Evolutionary conservation across 92 coral and sea anemone genomes (phyloP).

Genomic region (Phenganax subtilis): DNA sequence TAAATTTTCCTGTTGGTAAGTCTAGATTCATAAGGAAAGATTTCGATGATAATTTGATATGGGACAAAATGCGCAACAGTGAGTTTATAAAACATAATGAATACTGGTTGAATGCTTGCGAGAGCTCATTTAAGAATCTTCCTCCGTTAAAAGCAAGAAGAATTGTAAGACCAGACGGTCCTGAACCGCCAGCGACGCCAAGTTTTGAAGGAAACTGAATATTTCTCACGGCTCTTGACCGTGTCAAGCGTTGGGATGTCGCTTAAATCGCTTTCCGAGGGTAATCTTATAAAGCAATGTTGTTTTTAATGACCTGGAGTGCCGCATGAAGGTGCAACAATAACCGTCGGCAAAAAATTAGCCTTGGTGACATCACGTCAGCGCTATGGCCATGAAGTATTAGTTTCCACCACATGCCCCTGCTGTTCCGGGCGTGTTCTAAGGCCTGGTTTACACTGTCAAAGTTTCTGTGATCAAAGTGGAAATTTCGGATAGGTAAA

Average conservation of each 20-base stretch:
- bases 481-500: too few relatives aligned
- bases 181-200: slow-evolving; percentile 22
- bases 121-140: slow-evolving; percentile 12
- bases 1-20: neutral
- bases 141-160: slow-evolving; percentile 31
- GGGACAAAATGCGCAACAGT: neutral
- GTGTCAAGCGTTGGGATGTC: neutral
- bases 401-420: too few relatives aligned
- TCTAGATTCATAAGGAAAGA: slow-evolving; percentile 35
- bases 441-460: too few relatives aligned
- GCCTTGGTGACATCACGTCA: too few relatives aligned
- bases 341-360: too few relatives aligned
- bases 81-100: neutral
- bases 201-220: slow-evolving; percentile 2
- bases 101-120: neutral
- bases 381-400: too few relatives aligned
- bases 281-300: neutral
- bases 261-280: neutral
- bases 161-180: slow-evolving; percentile 15
- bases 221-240: slow-evolving; percentile 12
- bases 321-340: too few relatives aligned
- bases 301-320: neutral
- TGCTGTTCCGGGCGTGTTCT: too few relatives aligned
- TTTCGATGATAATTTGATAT: slow-evolving; percentile 22
- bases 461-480: too few relatives aligned